Percentiles rank a stretch among this genome's conserved stretches.
Evolutionary conservation across 2,797 vertebrate genomes (phyloP).

Genomic region (Enoplosus armatus): DNA sequence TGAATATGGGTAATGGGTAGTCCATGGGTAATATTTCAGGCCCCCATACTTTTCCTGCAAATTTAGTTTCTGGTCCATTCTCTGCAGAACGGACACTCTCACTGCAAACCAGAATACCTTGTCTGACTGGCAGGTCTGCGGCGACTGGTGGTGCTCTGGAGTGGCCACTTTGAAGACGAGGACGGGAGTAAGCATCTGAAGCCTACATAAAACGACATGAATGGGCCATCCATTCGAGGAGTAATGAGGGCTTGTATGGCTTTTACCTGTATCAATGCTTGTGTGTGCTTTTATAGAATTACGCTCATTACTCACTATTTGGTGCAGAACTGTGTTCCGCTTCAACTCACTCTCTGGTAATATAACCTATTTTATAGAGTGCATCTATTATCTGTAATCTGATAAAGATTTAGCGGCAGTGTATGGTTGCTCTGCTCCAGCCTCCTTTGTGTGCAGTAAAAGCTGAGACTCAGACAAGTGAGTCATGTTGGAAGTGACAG

Average conservation of each 20-base stretch:
- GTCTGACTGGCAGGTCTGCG: constrained; percentile 9
- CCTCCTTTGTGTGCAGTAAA: constrained; percentile 72
- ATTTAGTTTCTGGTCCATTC: not conserved
- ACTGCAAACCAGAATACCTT: not conserved
- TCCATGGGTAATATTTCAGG: too few relatives aligned
- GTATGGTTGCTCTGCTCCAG: constrained; percentile 57
- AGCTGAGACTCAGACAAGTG: constrained; percentile 77
- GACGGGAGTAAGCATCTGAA: constrained; percentile 23
- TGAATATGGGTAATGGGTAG: not conserved
- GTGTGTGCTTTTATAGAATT: constrained; percentile 69
- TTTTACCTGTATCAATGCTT: constrained; percentile 62
- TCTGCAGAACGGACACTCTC: constrained; percentile 9
- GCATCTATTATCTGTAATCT: constrained; percentile 81
- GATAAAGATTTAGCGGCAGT: constrained; percentile 76
- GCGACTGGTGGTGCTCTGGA: constrained; percentile 25
- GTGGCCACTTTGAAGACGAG: constrained; percentile 35
- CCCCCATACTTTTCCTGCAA: constrained; percentile 12
- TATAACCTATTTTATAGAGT: constrained; percentile 75
- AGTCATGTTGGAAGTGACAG: constrained; percentile 84
- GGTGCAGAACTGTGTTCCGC: constrained; percentile 52
- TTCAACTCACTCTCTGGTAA: constrained; percentile 70
- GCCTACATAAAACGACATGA: constrained; percentile 51
- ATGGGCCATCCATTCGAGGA: constrained; percentile 34
- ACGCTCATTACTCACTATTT: constrained; percentile 74
- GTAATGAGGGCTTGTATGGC: constrained; percentile 53